Conservation (phyloP, 2,113 vertebrate species). For the Ascaphus truei region DNA sequence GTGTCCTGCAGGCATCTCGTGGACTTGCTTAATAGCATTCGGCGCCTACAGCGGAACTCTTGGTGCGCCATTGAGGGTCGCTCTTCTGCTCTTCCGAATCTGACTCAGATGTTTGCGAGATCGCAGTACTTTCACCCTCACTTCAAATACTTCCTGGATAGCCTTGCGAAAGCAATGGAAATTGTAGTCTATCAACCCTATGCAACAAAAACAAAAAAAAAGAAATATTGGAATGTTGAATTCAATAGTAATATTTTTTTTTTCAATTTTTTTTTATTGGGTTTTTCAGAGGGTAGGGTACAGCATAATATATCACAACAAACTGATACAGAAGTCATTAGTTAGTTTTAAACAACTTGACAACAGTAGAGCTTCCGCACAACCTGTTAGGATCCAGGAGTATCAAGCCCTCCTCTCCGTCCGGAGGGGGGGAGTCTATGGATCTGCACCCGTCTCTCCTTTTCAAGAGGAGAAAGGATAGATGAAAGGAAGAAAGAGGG, state of each 20-base stretch:
- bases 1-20: too few relatives aligned
- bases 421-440: too few relatives aligned
- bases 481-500: too few relatives aligned
- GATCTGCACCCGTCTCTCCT: too few relatives aligned
- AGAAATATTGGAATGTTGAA: neutral
- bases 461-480: too few relatives aligned
- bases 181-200: slow-evolving; percentile 95
- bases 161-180: slow-evolving; percentile 95
- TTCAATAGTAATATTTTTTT: neutral
- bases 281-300: slow-evolving; percentile 24
- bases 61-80: slow-evolving; percentile 67
- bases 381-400: too few relatives aligned
- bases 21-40: too few relatives aligned
- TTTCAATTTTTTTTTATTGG: slow-evolving; percentile 30
- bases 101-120: slow-evolving; percentile 81
- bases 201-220: slow-evolving; percentile 37
- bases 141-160: slow-evolving; percentile 93
- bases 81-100: slow-evolving; percentile 73
- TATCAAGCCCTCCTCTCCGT: too few relatives aligned
- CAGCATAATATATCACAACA: too few relatives aligned
- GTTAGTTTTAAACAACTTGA: too few relatives aligned
- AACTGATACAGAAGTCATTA: too few relatives aligned
- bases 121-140: slow-evolving; percentile 82
- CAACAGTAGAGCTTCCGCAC: too few relatives aligned
- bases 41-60: slow-evolving; percentile 53